A percentile compares a stretch with the other conserved stretches of the same genome.
Evolutionary conservation across 2,113 vertebrate genomes (phyloP).

Genomic region (Macrotis lagotis): DNA sequence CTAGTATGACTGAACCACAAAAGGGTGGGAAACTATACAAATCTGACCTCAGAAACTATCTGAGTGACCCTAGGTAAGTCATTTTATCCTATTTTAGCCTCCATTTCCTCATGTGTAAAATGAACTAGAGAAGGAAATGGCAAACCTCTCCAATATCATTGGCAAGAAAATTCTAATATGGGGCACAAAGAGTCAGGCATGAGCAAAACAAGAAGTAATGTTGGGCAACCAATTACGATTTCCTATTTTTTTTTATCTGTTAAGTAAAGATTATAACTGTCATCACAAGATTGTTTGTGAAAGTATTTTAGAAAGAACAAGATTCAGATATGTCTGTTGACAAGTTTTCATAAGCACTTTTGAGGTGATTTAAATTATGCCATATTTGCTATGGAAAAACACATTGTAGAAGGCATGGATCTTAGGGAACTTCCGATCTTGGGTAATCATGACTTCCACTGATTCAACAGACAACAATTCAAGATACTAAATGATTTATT

Average conservation of each 20-base stretch:
- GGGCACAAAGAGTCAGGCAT: neutral
- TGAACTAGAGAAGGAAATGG: neutral
- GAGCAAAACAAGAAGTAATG: neutral
- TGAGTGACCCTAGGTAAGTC: neutral
- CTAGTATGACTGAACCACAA: neutral
- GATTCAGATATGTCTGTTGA: neutral
- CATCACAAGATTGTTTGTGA: neutral
- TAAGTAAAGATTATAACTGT: neutral
- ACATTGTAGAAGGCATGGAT: neutral
- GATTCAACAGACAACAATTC: neutral
- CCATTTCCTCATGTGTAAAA: neutral
- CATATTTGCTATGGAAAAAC: neutral
- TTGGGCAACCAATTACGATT: neutral
- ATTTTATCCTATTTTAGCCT: neutral
- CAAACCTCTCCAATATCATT: neutral
- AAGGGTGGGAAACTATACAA: neutral
- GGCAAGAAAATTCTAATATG: neutral
- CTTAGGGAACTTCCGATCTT: neutral
- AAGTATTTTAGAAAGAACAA: neutral
- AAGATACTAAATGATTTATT: neutral
- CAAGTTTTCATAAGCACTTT: neutral
- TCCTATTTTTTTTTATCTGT: neutral
- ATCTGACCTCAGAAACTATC: neutral
- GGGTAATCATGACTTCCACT: neutral
- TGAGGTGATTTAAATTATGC: neutral